Evolutionary conservation across 2,888 invertebrate genomes (phyloP), one percentile per base, ranked within the genome.

Genomic region (Strigamia crassipes): DNA sequence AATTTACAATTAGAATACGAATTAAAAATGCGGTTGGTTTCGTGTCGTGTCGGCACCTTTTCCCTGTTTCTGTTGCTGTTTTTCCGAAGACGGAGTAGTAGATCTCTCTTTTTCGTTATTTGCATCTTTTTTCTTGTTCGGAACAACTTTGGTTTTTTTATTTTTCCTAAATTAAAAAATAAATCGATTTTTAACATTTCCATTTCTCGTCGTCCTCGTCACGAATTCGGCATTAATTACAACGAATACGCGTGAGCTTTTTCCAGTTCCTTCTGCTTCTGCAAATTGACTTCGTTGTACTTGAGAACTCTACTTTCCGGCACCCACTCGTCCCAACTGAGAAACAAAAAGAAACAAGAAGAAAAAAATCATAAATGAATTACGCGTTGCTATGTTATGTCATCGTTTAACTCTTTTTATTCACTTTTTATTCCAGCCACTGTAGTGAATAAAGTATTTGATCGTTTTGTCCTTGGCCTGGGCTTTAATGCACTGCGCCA

Each of bases 351-450:
- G 84, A 31, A 78, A 81, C 15, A 66, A n/a, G 23, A 77, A 56
- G 18, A 81, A 34, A 34, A 5, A 3, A 34, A 34, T 34, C 6
- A 38, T 27, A 27, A 27, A 27, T 27, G 3, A 27, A 27, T 27
- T 27, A 27, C 1, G 27, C 27, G 27, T 27, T n/a, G n/a, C n/a
- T 27, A 27, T 3, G 27, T 38, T 38, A 38, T 6, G 38, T 38
- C 1, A 38, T 38, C 38, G 6, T 38, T 38, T 38, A 38, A 38
- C 10, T 2, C 38, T 27, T 27, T 77, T 92, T 38, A 86, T 86
- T 86, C 90, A 97, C 96, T 96, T 97, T 90, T 97, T 98, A 87
- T 96, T 98, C 98, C 98, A 98, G 1, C 97, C 97, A 84, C 96
- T 96, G 88, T 98, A 98, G 88, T 98, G 98, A 84, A 98, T 96